Evolutionary conservation across 2,113 vertebrate species (phyloP).

Genomic region (Burhinus oedicnemus): DNA sequence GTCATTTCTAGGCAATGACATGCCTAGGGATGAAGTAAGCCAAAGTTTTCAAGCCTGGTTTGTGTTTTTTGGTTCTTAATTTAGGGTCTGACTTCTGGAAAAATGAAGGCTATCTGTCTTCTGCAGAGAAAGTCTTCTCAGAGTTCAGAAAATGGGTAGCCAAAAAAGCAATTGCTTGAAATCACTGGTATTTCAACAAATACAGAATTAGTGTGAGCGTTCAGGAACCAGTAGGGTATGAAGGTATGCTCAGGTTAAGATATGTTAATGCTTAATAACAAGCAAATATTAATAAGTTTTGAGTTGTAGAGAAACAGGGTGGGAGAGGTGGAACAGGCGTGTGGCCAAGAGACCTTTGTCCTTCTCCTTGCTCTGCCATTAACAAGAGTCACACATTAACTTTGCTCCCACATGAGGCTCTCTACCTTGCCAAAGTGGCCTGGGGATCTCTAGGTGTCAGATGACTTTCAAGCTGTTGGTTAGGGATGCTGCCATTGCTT

Average conservation of each 20-base stretch:
- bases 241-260: not conserved
- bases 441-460: not conserved
- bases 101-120: not conserved
- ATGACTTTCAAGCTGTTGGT: not conserved
- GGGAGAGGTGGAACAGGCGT: not conserved
- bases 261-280: slow-evolving; percentile 49
- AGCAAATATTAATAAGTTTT: slow-evolving; percentile 41
- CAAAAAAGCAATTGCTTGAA: not conserved
- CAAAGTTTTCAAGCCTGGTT: not conserved
- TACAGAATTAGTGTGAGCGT: not conserved
- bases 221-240: not conserved
- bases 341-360: slow-evolving; percentile 32
- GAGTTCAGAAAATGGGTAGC: not conserved
- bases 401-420: not conserved
- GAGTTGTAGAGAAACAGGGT: not conserved
- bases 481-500: not conserved
- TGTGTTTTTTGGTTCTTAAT: slow-evolving; percentile 1
- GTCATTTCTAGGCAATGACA: not conserved
- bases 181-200: not conserved
- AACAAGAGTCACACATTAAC: slow-evolving; percentile 56
- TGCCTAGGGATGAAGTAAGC: not conserved
- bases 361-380: not conserved
- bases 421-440: not conserved
- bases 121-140: not conserved
- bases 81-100: not conserved